Evolutionary conservation across 2,113 vertebrate genomes (phyloP).

Genomic region (Sarotherodon lohbergeri): DNA sequence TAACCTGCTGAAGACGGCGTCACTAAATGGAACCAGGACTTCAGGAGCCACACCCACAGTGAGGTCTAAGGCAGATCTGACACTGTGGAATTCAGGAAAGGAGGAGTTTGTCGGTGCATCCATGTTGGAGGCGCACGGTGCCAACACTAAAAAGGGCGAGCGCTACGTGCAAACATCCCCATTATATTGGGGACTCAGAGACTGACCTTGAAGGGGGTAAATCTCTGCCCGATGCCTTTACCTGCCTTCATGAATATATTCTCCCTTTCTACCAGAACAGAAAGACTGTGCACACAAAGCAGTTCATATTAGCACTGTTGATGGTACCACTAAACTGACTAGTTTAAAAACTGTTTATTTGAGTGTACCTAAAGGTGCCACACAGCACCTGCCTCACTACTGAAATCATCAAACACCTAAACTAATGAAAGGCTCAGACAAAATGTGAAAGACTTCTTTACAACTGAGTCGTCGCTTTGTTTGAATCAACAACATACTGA

Average conservation of each 20-base stretch:
- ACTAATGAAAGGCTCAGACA: background rate
- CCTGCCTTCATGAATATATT: background rate
- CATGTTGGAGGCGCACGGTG: conserved; percentile 1
- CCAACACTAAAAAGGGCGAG: conserved; percentile 18
- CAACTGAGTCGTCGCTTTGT: background rate
- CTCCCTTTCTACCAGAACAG: background rate
- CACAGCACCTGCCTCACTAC: background rate
- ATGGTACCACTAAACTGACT: background rate
- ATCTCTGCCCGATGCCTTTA: background rate
- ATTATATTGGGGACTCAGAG: background rate
- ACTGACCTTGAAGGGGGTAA: background rate
- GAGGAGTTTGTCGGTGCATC: background rate
- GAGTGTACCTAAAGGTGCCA: background rate
- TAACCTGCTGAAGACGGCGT: background rate
- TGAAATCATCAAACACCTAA: background rate
- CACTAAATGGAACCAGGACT: conserved; percentile 1
- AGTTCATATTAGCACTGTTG: background rate
- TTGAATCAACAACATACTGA: background rate
- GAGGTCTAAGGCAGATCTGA: background rate
- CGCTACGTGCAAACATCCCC: background rate
- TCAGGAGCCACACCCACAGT: background rate
- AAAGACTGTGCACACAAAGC: background rate
- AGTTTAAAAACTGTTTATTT: background rate
- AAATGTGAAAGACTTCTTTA: conserved; percentile 12
- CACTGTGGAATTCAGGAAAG: background rate